Percentiles rank a stretch among this genome's conserved stretches.
Evolutionary conservation across 2,113 vertebrate species (phyloP).

Genomic region (Megaleporinus macrocephalus): DNA sequence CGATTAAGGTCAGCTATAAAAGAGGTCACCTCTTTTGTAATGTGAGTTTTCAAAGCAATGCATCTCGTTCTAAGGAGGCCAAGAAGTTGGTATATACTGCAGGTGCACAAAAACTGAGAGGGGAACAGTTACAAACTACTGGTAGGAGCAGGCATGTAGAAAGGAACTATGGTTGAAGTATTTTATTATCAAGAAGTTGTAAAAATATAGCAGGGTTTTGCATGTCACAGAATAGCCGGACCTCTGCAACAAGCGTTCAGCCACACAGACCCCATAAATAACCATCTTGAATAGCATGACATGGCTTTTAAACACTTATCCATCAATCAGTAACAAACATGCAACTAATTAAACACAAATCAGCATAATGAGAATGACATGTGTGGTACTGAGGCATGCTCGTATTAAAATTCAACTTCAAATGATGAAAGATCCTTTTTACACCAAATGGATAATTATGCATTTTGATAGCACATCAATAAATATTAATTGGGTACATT

Average conservation of each 20-base stretch:
- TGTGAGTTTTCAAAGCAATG: neutral
- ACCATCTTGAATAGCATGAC: neutral
- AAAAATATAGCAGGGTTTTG: neutral
- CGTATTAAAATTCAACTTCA: neutral
- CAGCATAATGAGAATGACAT: neutral
- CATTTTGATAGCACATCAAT: neutral
- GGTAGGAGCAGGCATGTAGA: neutral
- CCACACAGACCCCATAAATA: neutral
- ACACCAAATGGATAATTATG: neutral
- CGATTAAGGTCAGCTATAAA: too few relatives aligned
- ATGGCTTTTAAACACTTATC: neutral
- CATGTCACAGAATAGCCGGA: neutral
- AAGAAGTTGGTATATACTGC: neutral
- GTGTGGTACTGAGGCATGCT: neutral
- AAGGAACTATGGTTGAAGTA: neutral
- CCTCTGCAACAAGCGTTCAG: neutral
- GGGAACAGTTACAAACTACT: neutral
- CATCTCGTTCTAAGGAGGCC: neutral
- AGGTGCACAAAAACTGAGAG: neutral
- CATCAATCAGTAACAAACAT: neutral
- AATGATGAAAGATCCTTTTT: neutral
- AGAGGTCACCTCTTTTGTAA: neutral
- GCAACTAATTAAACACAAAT: neutral
- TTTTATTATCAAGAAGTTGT: neutral
- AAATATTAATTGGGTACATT: neutral